These are phyloP conservation scores for Elmis aenea DNA, from an alignment of 2,888 invertebrate species.

Conservation along the genomic window DNA sequence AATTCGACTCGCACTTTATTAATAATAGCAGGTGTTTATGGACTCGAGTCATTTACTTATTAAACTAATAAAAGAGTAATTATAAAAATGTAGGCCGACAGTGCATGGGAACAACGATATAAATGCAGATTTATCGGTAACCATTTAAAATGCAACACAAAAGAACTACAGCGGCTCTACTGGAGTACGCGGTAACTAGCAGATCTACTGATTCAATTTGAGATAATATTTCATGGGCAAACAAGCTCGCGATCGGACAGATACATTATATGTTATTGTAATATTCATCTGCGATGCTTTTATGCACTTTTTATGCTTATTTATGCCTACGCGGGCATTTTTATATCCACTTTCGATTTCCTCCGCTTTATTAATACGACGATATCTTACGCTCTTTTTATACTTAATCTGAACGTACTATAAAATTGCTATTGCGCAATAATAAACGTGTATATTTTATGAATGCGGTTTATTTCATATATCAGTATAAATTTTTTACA, in stretches of 20 bases:
- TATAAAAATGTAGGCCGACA: conserved; percentile 9
- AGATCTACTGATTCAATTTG: conserved; percentile 38
- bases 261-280: conserved; percentile 31
- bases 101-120: conserved; percentile 12
- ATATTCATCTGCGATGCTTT: conserved; percentile 15
- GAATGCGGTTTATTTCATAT: too few relatives aligned
- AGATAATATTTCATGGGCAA: conserved; percentile 40
- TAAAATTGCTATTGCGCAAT: too few relatives aligned
- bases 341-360: too few relatives aligned
- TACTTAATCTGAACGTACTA: too few relatives aligned
- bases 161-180: conserved; percentile 24
- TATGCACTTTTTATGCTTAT: conserved; percentile 13
- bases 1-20: too few relatives aligned
- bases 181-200: conserved; percentile 33
- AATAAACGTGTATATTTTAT: too few relatives aligned
- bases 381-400: too few relatives aligned
- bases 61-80: too few relatives aligned
- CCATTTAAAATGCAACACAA: conserved; percentile 22
- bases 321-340: not conserved
- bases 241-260: conserved; percentile 38
- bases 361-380: too few relatives aligned
- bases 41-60: too few relatives aligned
- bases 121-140: conserved; percentile 19
- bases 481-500: too few relatives aligned
- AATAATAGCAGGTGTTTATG: too few relatives aligned